Evolutionary conservation across 2,888 invertebrate genomes (phyloP), one percentile per base, ranked within the genome.

Genomic region (Orthonevra nobilis): DNA sequence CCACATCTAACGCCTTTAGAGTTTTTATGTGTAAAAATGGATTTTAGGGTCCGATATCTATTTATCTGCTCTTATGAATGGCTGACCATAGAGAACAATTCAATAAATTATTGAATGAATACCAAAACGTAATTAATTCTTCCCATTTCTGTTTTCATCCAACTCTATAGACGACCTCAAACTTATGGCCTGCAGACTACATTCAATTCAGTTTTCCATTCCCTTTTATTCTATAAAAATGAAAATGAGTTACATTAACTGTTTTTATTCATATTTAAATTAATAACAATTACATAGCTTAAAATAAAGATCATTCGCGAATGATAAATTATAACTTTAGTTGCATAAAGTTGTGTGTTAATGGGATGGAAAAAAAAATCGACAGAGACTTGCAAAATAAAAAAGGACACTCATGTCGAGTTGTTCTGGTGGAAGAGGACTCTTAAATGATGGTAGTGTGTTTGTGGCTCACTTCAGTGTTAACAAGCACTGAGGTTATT

Each of bases 281-380:
- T 79, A 73, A 73, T 73, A 56, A 68, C 73, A 73, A 72, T 72
- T 56, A 61, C 42, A 73, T 73, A 66, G 61, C 68, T 73, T 66
- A 50, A 73, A 79, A 79, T 79, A 66, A 79, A 79, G 79, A 79
- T 79, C 73, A 79, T 66, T 73, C 40, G 23, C 61, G 17, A 68
- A 36, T 32, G 54, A 73, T 79, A 79, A 73, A 73, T 79, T 73
- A 68, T 32, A 19, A 30, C 12, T 50, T 1, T n/a, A n/a, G n/a
- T n/a, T n/a, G n/a, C n/a, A n/a, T 12, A 17, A 56, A 61, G 44
- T 38, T 61, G 73, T n/a, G n/a, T 66, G 60, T 79, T 54, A 60
- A 72, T 64, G 26, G 38, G 46, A 32, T 42, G 48, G 50, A 69
- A 58, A n/a, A n/a, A n/a, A n/a, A n/a, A n/a, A n/a, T n/a, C n/a